Conservation (phyloP, 1,140 invertebrate genomes). For the Drosophila murphyi region DNA sequence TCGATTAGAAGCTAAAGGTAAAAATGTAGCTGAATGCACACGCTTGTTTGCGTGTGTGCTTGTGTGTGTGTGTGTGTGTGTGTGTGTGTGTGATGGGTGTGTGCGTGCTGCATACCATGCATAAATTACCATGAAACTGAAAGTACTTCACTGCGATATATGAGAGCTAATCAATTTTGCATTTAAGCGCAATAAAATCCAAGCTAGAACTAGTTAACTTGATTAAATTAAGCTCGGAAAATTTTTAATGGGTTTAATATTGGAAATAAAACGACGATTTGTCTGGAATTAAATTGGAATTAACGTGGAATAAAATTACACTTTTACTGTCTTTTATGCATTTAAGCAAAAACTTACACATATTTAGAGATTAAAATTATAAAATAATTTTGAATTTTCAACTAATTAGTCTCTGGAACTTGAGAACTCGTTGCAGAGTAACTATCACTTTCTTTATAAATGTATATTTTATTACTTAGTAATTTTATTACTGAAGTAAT, state of each 20-base stretch:
- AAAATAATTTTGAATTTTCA: too few relatives aligned
- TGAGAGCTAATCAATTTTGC: conserved; percentile 3
- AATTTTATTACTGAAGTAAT: too few relatives aligned
- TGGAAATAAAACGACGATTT: neutral
- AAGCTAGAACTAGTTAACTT: neutral
- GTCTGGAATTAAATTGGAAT: too few relatives aligned
- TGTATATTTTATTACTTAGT: too few relatives aligned
- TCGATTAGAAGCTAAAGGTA: conserved; percentile 32
- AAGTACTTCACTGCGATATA: neutral
- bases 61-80: neutral
- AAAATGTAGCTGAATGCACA: conserved; percentile 3
- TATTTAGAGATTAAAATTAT: too few relatives aligned
- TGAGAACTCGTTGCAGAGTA: too few relatives aligned
- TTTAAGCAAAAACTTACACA: too few relatives aligned
- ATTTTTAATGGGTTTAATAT: neutral
- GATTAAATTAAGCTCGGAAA: neutral
- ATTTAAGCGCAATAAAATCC: neutral
- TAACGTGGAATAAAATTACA: too few relatives aligned
- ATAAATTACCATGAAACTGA: conserved; percentile 9
- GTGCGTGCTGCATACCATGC: neutral
- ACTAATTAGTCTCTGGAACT: too few relatives aligned
- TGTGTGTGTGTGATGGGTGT: neutral
- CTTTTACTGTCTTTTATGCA: too few relatives aligned
- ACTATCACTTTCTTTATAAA: too few relatives aligned
- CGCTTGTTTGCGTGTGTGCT: neutral